Base-by-base conservation (phyloP, 2,113 vertebrate species). In the Thunnus maccoyii region DNA sequence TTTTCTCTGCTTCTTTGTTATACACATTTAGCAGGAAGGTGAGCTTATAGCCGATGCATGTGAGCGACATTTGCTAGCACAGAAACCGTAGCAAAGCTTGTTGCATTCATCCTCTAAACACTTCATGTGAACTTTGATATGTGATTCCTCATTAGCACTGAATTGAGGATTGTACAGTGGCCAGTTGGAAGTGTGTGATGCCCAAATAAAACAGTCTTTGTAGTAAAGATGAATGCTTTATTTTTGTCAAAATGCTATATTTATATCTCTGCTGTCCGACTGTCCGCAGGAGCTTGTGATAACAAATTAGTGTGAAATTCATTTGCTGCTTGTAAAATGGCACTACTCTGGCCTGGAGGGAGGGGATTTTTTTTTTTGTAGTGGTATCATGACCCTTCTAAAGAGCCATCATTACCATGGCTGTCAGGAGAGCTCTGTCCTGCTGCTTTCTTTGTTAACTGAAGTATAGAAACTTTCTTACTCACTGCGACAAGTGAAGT, bases 281-380 rank as follows among this genome's bases (percentile, higher is more conserved):
- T 65, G 13, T 82, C 69, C 69, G 66, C 58, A 4, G 22, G 66
- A 84, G 41, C 58, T 52, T 68, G 56, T 61, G 72, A 76, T 78
- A 72, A 83, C 65, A 72, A 72, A 85, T 75, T 48, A 64, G 69
- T 78, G 79, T 67, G 78, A 86, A 92, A 90, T 88, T 77, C 3
- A 83, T 86, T 84, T 83, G 44, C 47, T 80, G 46, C 84, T 87
- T 7, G 57, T 88, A 81, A 90, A 92, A 82, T 72, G 47, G 70
- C 69, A 64, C 50, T 60, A 68, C 64, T 80, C 79, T 27, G 60
- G 68, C 74, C 86, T 76, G 22, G 10, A 80, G 68, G 75, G 58
- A 70, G 67, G 69, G 58, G 61, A 56, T 58, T 50, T 82, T 54
- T 50, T 32, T 27, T 46, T 63, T 51, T 58, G 6, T 25, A 5